Conservation (phyloP, 2,888 invertebrate species). For the Teleogryllus oceanicus region DNA sequence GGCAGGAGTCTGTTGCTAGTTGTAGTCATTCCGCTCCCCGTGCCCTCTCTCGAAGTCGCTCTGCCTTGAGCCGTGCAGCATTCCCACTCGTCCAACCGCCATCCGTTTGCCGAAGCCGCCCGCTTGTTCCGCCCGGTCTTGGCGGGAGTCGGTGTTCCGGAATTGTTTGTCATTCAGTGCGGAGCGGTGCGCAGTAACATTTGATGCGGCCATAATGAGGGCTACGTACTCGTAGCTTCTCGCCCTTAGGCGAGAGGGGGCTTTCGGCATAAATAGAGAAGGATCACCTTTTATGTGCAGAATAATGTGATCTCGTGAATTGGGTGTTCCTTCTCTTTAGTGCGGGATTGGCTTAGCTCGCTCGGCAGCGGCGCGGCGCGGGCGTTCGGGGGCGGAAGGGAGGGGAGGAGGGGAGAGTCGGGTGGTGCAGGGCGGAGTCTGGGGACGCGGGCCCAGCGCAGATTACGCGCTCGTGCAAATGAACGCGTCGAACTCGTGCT, state of each 20-base stretch:
- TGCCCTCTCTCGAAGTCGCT: too few species aligned
- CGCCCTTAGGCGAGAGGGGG: too few species aligned
- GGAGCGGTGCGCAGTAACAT: not conserved
- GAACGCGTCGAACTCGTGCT: too few species aligned
- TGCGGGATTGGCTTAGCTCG: slow-evolving; percentile 1
- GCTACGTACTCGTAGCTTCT: not conserved
- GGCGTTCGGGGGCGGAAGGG: too few species aligned
- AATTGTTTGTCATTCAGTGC: not conserved
- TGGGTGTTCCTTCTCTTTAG: not conserved
- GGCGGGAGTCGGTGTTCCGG: too few species aligned
- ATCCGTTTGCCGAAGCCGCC: too few species aligned
- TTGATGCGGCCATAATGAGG: slow-evolving; percentile 7
- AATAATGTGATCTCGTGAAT: not conserved
- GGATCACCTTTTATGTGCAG: not conserved
- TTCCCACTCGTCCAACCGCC: too few species aligned
- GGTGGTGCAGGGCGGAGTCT: not conserved
- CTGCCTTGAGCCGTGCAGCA: too few species aligned
- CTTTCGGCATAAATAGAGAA: not conserved
- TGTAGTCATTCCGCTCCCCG: too few species aligned
- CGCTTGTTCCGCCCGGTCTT: too few species aligned
- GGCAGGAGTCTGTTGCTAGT: too few species aligned
- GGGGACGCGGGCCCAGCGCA: not conserved
- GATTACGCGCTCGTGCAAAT: not conserved
- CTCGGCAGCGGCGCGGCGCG: not conserved
- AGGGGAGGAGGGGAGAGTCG: not conserved